Conservation (phyloP, 2,113 vertebrate species). For the Mirounga angustirostris region DNA sequence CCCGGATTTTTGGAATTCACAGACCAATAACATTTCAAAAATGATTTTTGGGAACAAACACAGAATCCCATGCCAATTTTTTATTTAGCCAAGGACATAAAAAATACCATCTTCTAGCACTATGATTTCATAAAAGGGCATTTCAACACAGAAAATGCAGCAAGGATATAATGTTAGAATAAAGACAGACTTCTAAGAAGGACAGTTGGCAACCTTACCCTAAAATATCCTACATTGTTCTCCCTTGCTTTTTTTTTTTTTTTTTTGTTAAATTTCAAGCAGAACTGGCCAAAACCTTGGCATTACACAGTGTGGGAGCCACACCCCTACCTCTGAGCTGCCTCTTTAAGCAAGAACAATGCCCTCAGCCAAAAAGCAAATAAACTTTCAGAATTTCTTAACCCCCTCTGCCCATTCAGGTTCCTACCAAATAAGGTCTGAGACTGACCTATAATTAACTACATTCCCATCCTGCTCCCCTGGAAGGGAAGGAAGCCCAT, state of each 20-base stretch:
- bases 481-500: neutral
- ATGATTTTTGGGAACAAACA: conserved; percentile 67
- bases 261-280: conserved; percentile 37
- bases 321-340: neutral
- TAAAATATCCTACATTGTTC: conserved; percentile 41
- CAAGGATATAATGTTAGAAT: conserved; percentile 60
- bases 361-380: neutral
- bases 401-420: neutral
- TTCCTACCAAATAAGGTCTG: neutral
- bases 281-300: conserved; percentile 43
- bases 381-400: conserved; percentile 40
- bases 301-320: neutral
- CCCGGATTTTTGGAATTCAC: conserved; percentile 59
- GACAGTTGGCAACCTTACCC: conserved; percentile 38
- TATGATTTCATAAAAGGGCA: conserved; percentile 71
- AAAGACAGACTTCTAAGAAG: conserved; percentile 74
- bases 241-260: neutral
- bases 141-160: conserved; percentile 66
- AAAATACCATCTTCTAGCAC: conserved; percentile 57
- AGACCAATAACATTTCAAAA: conserved; percentile 59
- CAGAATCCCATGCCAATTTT: conserved; percentile 64
- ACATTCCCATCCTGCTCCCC: neutral
- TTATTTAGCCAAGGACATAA: conserved; percentile 68
- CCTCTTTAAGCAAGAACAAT: conserved; percentile 45
- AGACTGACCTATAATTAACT: conserved; percentile 2